phyloP scores from a whole-genome alignment of 2,113 vertebrate species.

The Platanista minor region DNA sequence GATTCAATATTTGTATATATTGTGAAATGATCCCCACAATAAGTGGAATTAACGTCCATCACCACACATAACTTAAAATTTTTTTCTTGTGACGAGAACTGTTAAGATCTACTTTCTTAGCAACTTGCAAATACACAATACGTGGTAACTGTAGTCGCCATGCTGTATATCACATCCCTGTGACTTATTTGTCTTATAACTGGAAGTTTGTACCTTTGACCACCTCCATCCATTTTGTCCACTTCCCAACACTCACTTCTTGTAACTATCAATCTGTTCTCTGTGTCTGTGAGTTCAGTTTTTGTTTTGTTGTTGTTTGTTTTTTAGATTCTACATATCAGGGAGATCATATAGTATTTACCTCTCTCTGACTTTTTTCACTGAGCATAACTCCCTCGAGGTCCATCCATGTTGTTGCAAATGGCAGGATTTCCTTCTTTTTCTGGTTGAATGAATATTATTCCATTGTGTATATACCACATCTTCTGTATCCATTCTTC shows the following conservation, averaged over 20 bases:
- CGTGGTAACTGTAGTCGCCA: background rate
- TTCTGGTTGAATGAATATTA: too few species aligned
- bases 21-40: background rate
- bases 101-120: background rate
- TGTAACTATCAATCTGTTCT: background rate
- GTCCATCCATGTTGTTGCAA: background rate
- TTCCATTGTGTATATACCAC: too few species aligned
- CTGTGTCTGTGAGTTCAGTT: background rate
- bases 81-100: background rate
- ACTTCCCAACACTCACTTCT: background rate
- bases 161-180: background rate
- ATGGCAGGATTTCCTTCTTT: background rate
- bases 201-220: background rate
- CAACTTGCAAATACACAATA: background rate
- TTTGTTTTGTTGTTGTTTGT: background rate
- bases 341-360: background rate
- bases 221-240: background rate
- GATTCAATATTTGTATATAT: background rate
- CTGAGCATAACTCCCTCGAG: background rate
- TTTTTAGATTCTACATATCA: background rate
- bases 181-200: background rate
- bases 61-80: background rate
- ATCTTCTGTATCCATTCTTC: too few species aligned
- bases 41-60: background rate
- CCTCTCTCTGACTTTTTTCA: background rate